A percentile compares a stretch with the other conserved stretches of the same genome.
Conservation (phyloP, 2,888 invertebrate genomes). For the Ennomos erosarius region DNA sequence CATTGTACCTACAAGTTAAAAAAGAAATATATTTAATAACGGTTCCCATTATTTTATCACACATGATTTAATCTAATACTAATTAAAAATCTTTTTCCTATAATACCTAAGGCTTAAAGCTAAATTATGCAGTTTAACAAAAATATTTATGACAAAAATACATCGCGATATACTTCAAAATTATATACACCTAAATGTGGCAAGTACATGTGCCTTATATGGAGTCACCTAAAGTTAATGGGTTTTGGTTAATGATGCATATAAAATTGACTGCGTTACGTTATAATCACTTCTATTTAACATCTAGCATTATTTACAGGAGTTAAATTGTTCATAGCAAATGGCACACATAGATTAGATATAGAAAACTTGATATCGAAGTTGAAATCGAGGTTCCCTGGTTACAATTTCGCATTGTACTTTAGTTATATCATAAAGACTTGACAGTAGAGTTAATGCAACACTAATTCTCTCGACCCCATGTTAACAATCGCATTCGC, state of each 20-base stretch:
- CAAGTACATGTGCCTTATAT: constrained; percentile 61
- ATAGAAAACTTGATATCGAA: constrained; percentile 11
- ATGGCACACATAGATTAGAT: constrained; percentile 60
- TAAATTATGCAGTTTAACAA: constrained; percentile 79
- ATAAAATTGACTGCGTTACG: constrained; percentile 79
- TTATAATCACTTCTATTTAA: constrained; percentile 51
- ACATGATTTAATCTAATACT: constrained; percentile 57
- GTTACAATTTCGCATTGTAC: constrained; percentile 7
- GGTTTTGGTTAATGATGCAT: constrained; percentile 62
- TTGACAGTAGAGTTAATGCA: constrained; percentile 4
- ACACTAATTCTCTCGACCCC: constrained; percentile 13
- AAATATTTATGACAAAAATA: constrained; percentile 71
- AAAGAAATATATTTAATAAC: constrained; percentile 66
- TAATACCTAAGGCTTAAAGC: constrained; percentile 62
- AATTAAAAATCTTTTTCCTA: constrained; percentile 21
- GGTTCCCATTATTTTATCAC: constrained; percentile 47
- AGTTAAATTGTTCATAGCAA: constrained; percentile 64
- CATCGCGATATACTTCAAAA: constrained; percentile 50
- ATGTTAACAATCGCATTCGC: background rate
- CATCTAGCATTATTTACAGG: constrained; percentile 60
- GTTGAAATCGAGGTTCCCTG: background rate
- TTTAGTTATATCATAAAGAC: constrained; percentile 11
- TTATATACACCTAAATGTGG: constrained; percentile 62
- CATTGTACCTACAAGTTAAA: constrained; percentile 59
- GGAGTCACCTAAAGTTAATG: constrained; percentile 45